Percentiles rank a stretch among this genome's conserved stretches.
phyloP scores from a whole-genome alignment of 1,140 invertebrate species.

The Glossosoma conforme region DNA sequence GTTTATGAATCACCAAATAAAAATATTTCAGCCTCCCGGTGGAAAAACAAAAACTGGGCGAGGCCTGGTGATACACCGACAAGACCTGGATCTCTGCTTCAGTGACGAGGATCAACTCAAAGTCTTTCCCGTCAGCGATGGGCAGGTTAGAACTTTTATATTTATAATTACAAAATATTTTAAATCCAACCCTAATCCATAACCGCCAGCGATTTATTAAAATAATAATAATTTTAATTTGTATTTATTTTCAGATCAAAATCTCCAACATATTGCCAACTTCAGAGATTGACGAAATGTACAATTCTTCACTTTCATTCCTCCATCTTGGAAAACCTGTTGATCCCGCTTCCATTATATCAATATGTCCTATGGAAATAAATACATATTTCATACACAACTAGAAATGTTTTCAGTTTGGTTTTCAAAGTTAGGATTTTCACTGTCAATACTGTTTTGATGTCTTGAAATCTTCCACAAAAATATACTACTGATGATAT shows the following conservation, averaged over 20 bases:
- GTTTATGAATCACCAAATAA: too few relatives aligned
- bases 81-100: constrained; percentile 22
- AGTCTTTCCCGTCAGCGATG: constrained; percentile 17
- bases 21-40: constrained; percentile 20
- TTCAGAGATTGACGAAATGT: constrained; percentile 23
- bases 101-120: constrained; percentile 18
- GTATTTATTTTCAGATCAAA: constrained; percentile 23
- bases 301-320: constrained; percentile 25
- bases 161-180: constrained; percentile 5
- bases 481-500: too few relatives aligned
- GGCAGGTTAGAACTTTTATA: constrained; percentile 17
- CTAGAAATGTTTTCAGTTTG: too few relatives aligned
- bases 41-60: constrained; percentile 22
- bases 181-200: background rate
- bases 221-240: constrained; percentile 5
- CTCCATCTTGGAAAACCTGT: constrained; percentile 14
- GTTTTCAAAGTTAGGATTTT: constrained; percentile 33
- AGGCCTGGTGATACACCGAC: constrained; percentile 24
- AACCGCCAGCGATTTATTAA: background rate
- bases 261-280: constrained; percentile 21
- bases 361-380: constrained; percentile 28
- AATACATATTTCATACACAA: constrained; percentile 28
- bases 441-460: background rate
- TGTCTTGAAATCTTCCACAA: too few relatives aligned
- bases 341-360: constrained; percentile 10